phyloP scores from a whole-genome alignment of 2,113 vertebrate species.

The Semicossyphus pulcher region DNA sequence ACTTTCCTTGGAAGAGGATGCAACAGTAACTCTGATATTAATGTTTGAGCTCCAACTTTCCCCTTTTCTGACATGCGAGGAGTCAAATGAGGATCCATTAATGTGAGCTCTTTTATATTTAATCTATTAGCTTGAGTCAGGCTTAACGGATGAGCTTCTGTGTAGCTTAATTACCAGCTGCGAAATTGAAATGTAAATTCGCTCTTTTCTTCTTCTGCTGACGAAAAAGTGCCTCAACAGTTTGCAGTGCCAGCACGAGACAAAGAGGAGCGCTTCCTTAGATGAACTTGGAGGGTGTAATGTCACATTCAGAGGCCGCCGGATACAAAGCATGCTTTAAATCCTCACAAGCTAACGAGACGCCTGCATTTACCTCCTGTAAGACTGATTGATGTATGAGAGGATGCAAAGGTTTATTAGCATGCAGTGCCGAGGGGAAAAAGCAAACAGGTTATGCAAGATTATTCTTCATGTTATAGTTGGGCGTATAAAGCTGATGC shows the following conservation, averaged over 20 bases:
- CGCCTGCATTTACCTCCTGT: not conserved
- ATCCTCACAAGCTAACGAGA: not conserved
- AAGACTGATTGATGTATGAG: no score
- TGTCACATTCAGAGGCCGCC: slow-evolving; percentile 6
- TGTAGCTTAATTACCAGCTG: slow-evolving; percentile 56
- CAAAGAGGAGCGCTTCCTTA: slow-evolving; percentile 2
- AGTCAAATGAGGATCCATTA: slow-evolving; percentile 8
- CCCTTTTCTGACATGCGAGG: not conserved
- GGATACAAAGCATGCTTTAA: slow-evolving; percentile 10
- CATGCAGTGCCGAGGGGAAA: not conserved
- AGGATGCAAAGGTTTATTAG: slow-evolving; percentile 1
- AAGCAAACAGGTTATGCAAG: not conserved
- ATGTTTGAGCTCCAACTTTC: not conserved
- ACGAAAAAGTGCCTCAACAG: slow-evolving; percentile 29
- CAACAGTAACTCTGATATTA: not conserved
- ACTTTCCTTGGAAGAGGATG: not conserved
- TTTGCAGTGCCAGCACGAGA: slow-evolving; percentile 27
- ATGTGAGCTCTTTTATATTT: slow-evolving; percentile 37
- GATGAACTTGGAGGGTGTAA: slow-evolving; percentile 7
- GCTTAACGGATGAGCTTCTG: slow-evolving; percentile 28
- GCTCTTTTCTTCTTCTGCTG: slow-evolving; percentile 27
- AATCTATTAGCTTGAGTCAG: slow-evolving; percentile 59
- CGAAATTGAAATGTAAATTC: slow-evolving; percentile 72
- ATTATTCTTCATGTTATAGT: not conserved
- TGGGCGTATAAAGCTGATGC: slow-evolving; percentile 17